Percentiles rank a stretch among this genome's conserved stretches.
Evolutionary conservation across 2,113 vertebrate species (phyloP).

Genomic region (Polypterus senegalus): DNA sequence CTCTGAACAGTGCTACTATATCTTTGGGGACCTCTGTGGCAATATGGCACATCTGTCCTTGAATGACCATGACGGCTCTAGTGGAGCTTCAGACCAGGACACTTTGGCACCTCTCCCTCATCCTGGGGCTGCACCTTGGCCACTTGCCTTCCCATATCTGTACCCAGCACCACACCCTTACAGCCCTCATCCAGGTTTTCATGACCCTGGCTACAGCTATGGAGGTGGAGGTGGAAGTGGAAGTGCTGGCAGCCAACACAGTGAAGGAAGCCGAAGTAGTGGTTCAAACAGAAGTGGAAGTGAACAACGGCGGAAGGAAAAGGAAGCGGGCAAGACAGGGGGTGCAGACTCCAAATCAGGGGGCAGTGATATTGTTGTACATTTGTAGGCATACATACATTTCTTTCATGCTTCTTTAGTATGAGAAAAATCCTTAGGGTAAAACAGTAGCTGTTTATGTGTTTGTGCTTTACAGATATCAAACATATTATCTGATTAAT

Average conservation of each 20-base stretch:
- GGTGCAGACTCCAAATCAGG: conserved; percentile 62
- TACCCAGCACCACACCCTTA: conserved; percentile 78
- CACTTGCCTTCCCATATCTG: conserved; percentile 78
- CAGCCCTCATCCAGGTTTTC: conserved; percentile 63
- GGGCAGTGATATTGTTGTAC: conserved; percentile 61
- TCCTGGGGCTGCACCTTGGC: conserved; percentile 86
- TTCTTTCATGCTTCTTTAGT: too few relatives aligned
- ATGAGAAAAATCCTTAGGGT: too few relatives aligned
- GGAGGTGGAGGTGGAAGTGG: conserved; percentile 62
- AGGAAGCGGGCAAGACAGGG: conserved; percentile 37
- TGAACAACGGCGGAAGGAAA: conserved; percentile 57
- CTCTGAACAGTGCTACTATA: conserved; percentile 95
- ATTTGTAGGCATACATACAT: too few relatives aligned
- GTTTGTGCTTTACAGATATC: too few relatives aligned
- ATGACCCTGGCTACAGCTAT: conserved; percentile 60
- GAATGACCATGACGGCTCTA: conserved; percentile 76
- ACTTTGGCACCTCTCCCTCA: conserved; percentile 80
- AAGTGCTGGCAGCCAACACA: conserved; percentile 66
- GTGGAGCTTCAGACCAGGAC: conserved; percentile 75
- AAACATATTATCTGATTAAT: too few relatives aligned
- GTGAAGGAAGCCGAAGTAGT: conserved; percentile 82
- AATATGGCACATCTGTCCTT: conserved; percentile 76
- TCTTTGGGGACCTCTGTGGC: conserved; percentile 81
- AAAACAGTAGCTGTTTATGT: too few relatives aligned
- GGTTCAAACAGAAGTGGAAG: conserved; percentile 74